Evolutionary conservation across 2,113 vertebrate species (phyloP).

Genomic region (Hipposideros armiger): DNA sequence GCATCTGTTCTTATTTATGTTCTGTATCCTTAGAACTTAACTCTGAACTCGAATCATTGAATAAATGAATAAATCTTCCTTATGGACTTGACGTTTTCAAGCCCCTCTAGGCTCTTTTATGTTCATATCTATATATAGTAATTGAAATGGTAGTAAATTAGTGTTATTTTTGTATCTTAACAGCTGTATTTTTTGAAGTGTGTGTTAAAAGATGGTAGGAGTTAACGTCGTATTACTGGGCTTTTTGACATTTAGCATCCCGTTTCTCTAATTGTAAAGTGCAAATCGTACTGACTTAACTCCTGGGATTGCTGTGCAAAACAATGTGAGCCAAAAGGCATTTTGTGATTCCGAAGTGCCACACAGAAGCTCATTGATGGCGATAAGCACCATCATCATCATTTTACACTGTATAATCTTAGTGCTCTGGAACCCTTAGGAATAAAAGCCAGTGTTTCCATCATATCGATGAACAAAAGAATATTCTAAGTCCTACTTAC

Average conservation of each 20-base stretch:
- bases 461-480: conserved; percentile 15
- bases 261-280: not conserved
- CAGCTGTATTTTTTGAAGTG: not conserved
- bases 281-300: not conserved
- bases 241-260: not conserved
- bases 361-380: not conserved
- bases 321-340: not conserved
- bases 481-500: conserved; percentile 68
- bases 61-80: not conserved
- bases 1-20: not conserved
- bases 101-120: not conserved
- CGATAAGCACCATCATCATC: not conserved
- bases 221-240: not conserved
- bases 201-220: not conserved
- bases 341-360: conserved; percentile 4
- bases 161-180: not conserved
- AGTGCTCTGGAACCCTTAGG: not conserved
- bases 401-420: conserved; percentile 37
- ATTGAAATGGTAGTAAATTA: not conserved
- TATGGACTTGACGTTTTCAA: not conserved
- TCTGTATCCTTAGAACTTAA: not conserved
- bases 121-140: not conserved
- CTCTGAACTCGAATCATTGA: not conserved
- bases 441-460: conserved; percentile 36
- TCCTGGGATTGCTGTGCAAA: not conserved